phyloP scores from a whole-genome alignment of 1,140 invertebrate genomes.

The Drosophila varians region DNA sequence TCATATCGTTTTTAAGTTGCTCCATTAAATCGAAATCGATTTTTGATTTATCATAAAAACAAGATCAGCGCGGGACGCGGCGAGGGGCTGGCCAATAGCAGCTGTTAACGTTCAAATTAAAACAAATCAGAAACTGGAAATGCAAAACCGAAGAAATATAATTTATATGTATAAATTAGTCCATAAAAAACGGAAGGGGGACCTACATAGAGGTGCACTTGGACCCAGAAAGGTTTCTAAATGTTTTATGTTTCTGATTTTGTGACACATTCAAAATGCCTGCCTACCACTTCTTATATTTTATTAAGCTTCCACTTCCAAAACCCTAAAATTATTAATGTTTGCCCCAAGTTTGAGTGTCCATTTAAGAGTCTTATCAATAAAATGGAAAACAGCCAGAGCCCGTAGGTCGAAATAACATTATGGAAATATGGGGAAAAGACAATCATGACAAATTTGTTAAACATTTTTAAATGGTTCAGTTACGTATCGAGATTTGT shows the following conservation, averaged over 20 bases:
- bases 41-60: constrained; percentile 71
- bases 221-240: not conserved
- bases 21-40: constrained; percentile 57
- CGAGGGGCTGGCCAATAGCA: constrained; percentile 13
- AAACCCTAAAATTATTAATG: constrained; percentile 37
- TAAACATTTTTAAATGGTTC: constrained; percentile 68
- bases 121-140: constrained; percentile 65
- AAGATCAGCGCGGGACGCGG: not conserved
- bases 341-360: constrained; percentile 18
- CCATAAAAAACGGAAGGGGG: constrained; percentile 6
- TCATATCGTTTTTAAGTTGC: constrained; percentile 62
- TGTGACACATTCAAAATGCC: constrained; percentile 23
- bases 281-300: constrained; percentile 18
- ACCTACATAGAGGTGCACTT: constrained; percentile 51
- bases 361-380: constrained; percentile 19
- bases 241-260: constrained; percentile 21
- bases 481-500: constrained; percentile 30
- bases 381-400: constrained; percentile 26
- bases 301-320: not conserved
- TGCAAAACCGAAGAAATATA: constrained; percentile 61
- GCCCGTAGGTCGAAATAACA: constrained; percentile 5
- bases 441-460: constrained; percentile 70
- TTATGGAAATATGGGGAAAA: constrained; percentile 12
- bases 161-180: constrained; percentile 54
- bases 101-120: constrained; percentile 34